Base-by-base conservation (phyloP, 1,140 invertebrate species). In the Cherax quadricarinatus region DNA sequence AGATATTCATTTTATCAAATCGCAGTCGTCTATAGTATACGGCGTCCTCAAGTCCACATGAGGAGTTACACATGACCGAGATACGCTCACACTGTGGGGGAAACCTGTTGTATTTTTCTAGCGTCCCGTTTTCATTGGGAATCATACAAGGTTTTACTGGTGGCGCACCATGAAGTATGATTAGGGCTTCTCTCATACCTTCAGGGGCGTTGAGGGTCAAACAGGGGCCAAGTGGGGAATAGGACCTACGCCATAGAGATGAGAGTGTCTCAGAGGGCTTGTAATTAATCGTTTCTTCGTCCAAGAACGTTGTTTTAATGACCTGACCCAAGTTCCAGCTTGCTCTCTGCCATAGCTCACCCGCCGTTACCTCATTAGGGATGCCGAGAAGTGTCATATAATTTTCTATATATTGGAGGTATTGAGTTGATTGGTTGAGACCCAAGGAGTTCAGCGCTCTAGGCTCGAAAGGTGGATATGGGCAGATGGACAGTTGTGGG, bases 1-100 rank as follows among this genome's bases (percentile, higher is more conserved):
- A 90, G 1, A 90, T 51, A 41, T 66, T 41, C 4, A 81, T 81
- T 4, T 49, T 41, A 51, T 90, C 41, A 57, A 75, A n/a, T 57
- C 30, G 5, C 0, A 53, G 16, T 7, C n/a, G 14, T 12, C 30
- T 84, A 49, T 49, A 75, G 48, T 75, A 84, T 24, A 90, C 75
- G n/a, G 7, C 73, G 73, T 90, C 62, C 24, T 90, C 88, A 14
- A 90, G 51, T 7, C 88, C 88, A 73, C 88, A 90, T 18, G 88
- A 75, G 24, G 88, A 84, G 49, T 90, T 90, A 70, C 88, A 90
- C 3, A 18, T 5, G 66, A 24, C 7, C 16, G 66, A 5, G 14
- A 51, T 62, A 4, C 48, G 30, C 12, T 66, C 41, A 73, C 88
- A 90, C 16, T 84, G 80, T 57, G 9, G 16, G 41, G 66, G 14